Base-by-base conservation (phyloP, 2,888 invertebrate species). In the Drepana falcataria region DNA sequence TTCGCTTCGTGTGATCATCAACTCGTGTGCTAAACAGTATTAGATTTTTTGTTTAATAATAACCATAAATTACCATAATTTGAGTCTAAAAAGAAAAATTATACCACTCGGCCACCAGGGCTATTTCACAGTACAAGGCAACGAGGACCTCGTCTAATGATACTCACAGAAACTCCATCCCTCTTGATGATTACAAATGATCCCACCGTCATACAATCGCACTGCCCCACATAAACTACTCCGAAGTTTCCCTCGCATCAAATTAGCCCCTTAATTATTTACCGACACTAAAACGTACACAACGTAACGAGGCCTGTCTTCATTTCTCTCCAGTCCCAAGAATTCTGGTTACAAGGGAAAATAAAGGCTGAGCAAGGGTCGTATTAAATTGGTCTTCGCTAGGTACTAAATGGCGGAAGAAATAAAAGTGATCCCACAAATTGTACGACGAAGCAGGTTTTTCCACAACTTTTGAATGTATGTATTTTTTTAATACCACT, bases 211-310 rank as follows among this genome's bases (percentile, higher is more conserved):
- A 75, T 83, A 65, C 80, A 83, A 87, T 83, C 73, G 75, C 72
- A 80, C 73, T 66, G 62, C 72, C 78, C 65, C 75, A 75, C 85
- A 79, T 87, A 87, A 90, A 89, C 77, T 74, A 75, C 75, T 71
- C 72, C 75, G 71, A 75, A 75, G 74, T 75, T 80, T 81, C 80
- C 74, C 68, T 76, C 85, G 75, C 90, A 91, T 90, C 90, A 89
- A 91, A 91, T 91, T 91, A 89, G 84, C 80, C 67, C 81, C 85
- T 81, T 85, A 86, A 87, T 88, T 89, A 88, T 91, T 89, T 88
- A 89, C 87, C 83, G 81, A 82, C 81, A 85, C 77, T 91, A 87
- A 89, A 90, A 85, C 83, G 67, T 69, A 71, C 69, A 73, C 81
- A 81, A 68, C 59, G 61, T 71, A 79, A 68, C 65, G 59, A 76